A percentile compares a stretch with the other conserved stretches of the same genome.
These are phyloP conservation scores for Myripristis murdjan DNA, from an alignment of 2,797 vertebrate genomes.

Conservation along the genomic window DNA sequence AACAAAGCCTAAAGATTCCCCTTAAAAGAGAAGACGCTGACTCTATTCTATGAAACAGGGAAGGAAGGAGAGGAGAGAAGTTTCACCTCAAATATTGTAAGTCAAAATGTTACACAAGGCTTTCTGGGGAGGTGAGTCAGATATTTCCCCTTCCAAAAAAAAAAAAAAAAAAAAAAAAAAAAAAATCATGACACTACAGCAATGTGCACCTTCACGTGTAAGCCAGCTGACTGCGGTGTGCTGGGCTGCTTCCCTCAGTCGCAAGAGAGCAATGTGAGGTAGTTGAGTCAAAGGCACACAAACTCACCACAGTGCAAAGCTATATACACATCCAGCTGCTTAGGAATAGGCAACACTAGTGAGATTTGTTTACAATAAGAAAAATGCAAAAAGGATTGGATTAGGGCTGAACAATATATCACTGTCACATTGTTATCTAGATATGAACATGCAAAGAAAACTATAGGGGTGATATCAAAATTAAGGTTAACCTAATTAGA, in stretches of 20 bases:
- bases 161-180: no score
- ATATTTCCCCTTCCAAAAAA: slow-evolving; percentile 25
- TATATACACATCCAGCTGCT: no score
- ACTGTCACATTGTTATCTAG: no score
- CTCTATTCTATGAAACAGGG: background rate
- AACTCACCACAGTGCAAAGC: slow-evolving; percentile 39
- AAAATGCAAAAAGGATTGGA: background rate
- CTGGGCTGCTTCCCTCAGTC: slow-evolving; percentile 56
- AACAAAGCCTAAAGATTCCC: slow-evolving; percentile 9
- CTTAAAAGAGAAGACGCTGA: background rate
- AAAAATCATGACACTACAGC: slow-evolving; percentile 6
- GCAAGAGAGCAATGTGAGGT: slow-evolving; percentile 78
- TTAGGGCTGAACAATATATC: no score
- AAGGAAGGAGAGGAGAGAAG: background rate
- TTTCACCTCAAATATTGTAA: slow-evolving; percentile 1
- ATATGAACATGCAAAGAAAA: no score
- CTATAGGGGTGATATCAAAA: no score
- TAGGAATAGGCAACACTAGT: slow-evolving; percentile 63
- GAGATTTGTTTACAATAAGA: slow-evolving; percentile 54
- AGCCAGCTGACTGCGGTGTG: slow-evolving; percentile 40
- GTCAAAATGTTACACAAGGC: background rate
- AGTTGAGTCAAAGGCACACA: slow-evolving; percentile 44
- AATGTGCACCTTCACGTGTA: slow-evolving; percentile 41
- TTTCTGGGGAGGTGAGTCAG: slow-evolving; percentile 24
- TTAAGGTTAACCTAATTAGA: no score